Percentiles rank a stretch among this genome's conserved stretches.
These are phyloP conservation scores for Pinctada fucata DNA, from an alignment of 2,888 invertebrate genomes.

Conservation along the genomic window DNA sequence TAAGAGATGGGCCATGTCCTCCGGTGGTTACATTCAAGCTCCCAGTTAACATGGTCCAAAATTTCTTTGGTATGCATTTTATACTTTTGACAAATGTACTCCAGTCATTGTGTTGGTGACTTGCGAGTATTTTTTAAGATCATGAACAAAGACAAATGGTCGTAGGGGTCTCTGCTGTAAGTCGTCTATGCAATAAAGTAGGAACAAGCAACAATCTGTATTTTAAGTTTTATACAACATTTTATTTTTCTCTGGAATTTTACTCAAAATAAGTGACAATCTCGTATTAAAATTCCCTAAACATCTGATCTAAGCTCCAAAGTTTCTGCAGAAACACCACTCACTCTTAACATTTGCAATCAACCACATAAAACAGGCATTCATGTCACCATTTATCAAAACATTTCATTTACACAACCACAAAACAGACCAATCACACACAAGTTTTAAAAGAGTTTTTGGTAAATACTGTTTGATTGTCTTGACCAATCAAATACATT, in stretches of 20 bases:
- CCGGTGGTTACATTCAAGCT: too few relatives aligned
- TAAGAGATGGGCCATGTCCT: too few relatives aligned
- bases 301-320: slow-evolving; percentile 41
- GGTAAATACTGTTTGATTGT: slow-evolving; percentile 14
- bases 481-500: background rate
- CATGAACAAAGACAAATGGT: too few relatives aligned
- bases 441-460: slow-evolving; percentile 3
- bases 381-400: slow-evolving; percentile 8
- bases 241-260: slow-evolving; percentile 45
- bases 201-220: background rate
- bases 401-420: background rate
- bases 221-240: slow-evolving; percentile 39
- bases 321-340: slow-evolving; percentile 25
- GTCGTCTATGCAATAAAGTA: too few relatives aligned
- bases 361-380: slow-evolving; percentile 12
- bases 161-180: too few relatives aligned
- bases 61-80: too few relatives aligned
- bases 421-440: slow-evolving; percentile 7
- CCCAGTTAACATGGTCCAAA: too few relatives aligned
- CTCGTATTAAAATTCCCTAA: slow-evolving; percentile 48
- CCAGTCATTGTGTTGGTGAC: too few relatives aligned
- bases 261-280: slow-evolving; percentile 47
- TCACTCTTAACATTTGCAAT: slow-evolving; percentile 9
- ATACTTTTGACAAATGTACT: too few relatives aligned
- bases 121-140: too few relatives aligned